A percentile compares a stretch with the other conserved stretches of the same genome.
Conservation (phyloP, 2,888 invertebrate genomes). For the Alitta virens region DNA sequence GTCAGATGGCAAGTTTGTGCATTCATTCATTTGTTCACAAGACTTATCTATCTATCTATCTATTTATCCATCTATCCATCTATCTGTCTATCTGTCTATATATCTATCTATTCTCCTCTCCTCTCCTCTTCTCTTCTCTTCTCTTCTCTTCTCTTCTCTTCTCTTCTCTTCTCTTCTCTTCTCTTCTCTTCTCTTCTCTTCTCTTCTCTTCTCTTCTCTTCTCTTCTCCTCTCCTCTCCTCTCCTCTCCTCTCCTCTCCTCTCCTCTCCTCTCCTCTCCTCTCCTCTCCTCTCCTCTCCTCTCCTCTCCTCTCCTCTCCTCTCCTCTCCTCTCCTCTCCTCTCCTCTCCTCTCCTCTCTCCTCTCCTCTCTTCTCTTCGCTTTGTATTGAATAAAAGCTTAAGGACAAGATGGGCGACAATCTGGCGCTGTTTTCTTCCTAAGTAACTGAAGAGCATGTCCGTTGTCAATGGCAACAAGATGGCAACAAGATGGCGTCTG, state of each 20-base stretch:
- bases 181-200: neutral
- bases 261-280: neutral
- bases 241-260: neutral
- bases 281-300: neutral
- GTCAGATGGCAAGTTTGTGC: neutral
- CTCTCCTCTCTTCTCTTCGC: neutral
- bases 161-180: neutral
- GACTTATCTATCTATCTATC: too few relatives aligned
- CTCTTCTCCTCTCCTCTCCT: neutral
- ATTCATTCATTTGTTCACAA: too few relatives aligned
- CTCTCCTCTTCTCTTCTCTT: neutral
- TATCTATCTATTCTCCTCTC: too few relatives aligned
- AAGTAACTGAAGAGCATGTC: too few relatives aligned
- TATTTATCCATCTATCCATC: too few relatives aligned
- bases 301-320: neutral
- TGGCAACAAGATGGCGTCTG: too few relatives aligned
- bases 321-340: neutral
- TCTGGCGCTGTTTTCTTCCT: neutral
- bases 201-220: neutral
- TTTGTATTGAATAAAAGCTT: neutral
- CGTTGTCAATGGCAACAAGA: too few relatives aligned
- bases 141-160: too few relatives aligned
- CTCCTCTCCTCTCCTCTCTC: neutral
- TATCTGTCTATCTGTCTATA: too few relatives aligned
- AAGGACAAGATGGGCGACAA: neutral